Base-by-base conservation (phyloP, 2,888 invertebrate genomes). In the Heliconius ismenius region DNA sequence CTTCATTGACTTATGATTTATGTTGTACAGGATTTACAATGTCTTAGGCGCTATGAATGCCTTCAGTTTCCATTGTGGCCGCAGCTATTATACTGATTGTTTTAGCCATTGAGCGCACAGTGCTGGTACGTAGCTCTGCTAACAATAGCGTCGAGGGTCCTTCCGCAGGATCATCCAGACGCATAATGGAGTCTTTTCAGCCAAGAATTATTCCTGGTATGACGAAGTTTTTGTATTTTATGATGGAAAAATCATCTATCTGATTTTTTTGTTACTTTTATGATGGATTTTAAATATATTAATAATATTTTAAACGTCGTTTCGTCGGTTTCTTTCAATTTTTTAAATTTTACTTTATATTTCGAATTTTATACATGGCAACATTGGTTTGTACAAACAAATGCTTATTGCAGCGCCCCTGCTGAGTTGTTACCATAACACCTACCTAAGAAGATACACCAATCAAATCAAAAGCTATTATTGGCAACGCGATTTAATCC, bases 111-210 rank as follows among this genome's bases (percentile, higher is more conserved):
- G 73, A 73, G 65, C 65, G 54, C 39, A 73, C 76, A 39, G 28
- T 72, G 60, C 58, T 32, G 70, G 72, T 67, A 58, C 65, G 76
- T 58, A 65, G 72, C 54, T 73, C 28, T 67, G 65, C 78, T 75
- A 77, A 77, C 75, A 77, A 77, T 75, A 49, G 67, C 77, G 77
- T 77, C 15, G 75, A 75, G 75, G 75, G 62, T 70, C 75, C 60
- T 75, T 75, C 72, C 75, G 67, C 60, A 76, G 76, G 75, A 75
- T 73, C 67, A 75, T 75, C 75, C 43, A 54, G 28, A 65, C 69
- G 74, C 64, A 73, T 78, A 78, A 78, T 78, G 70, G 74, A 77
- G 60, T 72, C 69, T 49, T 36, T 24, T 32, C 43, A 67, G 75
- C 65, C 77, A 67, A 76, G 70, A 76, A 72, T 76, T 58, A 43